Evolutionary conservation across 2,888 invertebrate species (phyloP).

Genomic region (Conistra vaccinii): DNA sequence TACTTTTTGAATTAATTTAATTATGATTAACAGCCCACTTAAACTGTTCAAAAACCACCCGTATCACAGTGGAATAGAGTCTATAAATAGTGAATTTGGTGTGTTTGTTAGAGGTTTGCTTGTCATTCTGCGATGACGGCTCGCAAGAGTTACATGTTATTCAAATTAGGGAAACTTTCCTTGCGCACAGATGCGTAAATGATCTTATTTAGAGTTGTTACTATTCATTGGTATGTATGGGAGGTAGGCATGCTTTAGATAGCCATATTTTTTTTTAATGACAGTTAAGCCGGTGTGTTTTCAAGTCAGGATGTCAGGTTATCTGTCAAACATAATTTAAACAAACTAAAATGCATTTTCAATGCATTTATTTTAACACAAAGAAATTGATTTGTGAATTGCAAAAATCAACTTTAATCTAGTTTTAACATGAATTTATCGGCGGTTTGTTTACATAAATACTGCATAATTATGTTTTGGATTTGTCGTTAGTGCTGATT

Average conservation of each 20-base stretch:
- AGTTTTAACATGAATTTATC: too few species aligned
- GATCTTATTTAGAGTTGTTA: slow-evolving; percentile 39
- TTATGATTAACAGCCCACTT: slow-evolving; percentile 44
- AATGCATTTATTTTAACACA: too few species aligned
- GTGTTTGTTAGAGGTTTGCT: slow-evolving; percentile 24
- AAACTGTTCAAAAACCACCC: slow-evolving; percentile 10
- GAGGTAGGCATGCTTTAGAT: neutral
- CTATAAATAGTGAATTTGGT: neutral
- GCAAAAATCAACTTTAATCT: too few species aligned
- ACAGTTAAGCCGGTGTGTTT: too few species aligned
- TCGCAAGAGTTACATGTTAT: slow-evolving; percentile 59
- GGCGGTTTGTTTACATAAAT: too few species aligned
- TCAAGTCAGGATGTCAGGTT: neutral
- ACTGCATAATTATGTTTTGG: too few species aligned
- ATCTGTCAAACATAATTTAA: neutral
- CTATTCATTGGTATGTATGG: slow-evolving; percentile 7
- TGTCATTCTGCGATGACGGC: slow-evolving; percentile 48
- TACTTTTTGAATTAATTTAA: slow-evolving; percentile 60
- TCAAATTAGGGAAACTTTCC: slow-evolving; percentile 64
- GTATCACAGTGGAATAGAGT: slow-evolving; percentile 44
- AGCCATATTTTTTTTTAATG: neutral
- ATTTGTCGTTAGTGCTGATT: too few species aligned
- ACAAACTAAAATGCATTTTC: neutral
- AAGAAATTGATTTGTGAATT: too few species aligned
- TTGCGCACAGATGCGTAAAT: slow-evolving; percentile 53